Base-by-base conservation (phyloP, 2,888 invertebrate genomes). In the Archips crataeganus region DNA sequence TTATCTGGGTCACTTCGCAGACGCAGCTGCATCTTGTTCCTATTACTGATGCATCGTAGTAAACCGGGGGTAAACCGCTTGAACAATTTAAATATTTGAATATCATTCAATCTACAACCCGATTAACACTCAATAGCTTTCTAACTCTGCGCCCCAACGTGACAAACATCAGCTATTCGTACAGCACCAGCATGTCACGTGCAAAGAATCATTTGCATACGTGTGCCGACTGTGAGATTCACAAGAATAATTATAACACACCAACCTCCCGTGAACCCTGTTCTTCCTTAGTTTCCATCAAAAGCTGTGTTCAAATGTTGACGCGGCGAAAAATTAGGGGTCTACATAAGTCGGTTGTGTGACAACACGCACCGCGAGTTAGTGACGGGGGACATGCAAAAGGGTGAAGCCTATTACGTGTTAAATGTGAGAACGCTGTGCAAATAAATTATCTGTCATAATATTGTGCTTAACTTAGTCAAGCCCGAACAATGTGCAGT, bases 341-440 rank as follows among this genome's bases (percentile, higher is more conserved):
- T 82, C 82, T 77, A 63, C 68, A 70, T 79, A 77, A 74, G 78
- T 75, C 83, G 84, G 85, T 76, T 75, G 74, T 73, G 77, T 78
- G 78, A 75, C 75, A 80, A 81, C 83, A 81, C 83, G 82, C 80
- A 82, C 81, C 79, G 77, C 80, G 79, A 81, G 79, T 84, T 84
- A 82, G 84, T 85, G 81, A 83, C 79, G 73, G 75, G 78, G 73
- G 80, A 78, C 86, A 86, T 85, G 84, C 83, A 79, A 82, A 82
- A 80, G 83, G 84, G 84, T 81, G 81, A 81, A 79, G 79, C 78
- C 79, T 79, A 80, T 83, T 77, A 81, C 78, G 82, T 81, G 81
- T 82, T 80, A 84, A 84, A 82, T 82, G 82, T 79, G 81, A 79
- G 79, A 81, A 82, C 77, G 78, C 77, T 81, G 79, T 77, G 77